Percentiles rank a stretch among this genome's conserved stretches.
Conservation (phyloP, 2,113 vertebrate species). For the Calyptommatus sinebrachiatus region DNA sequence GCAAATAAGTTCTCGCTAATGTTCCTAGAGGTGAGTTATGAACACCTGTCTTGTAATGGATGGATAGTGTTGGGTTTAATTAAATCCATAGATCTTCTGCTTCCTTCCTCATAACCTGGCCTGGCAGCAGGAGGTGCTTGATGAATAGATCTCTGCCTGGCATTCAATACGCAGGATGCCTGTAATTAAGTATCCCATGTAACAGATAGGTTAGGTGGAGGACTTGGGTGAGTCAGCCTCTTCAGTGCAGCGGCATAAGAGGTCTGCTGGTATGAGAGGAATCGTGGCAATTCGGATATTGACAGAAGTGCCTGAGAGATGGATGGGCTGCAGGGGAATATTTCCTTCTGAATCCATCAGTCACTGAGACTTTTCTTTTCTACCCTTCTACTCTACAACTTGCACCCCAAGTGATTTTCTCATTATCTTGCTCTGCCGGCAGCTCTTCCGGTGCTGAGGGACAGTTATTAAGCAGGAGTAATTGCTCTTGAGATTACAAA, state of each 20-base stretch:
- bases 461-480: not conserved
- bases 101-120: conserved; percentile 40
- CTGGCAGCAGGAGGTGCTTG: conserved; percentile 38
- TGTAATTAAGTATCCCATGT: conserved; percentile 20
- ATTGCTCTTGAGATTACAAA: not conserved
- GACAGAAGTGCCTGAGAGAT: not conserved
- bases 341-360: fast-evolving
- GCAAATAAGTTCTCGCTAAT: conserved; percentile 6
- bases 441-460: not conserved
- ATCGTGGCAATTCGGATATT: conserved; percentile 4
- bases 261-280: not conserved
- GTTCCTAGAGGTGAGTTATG: conserved; percentile 27
- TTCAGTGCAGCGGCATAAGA: not conserved
- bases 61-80: conserved; percentile 55
- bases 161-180: fast-evolving
- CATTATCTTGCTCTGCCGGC: not conserved
- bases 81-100: conserved; percentile 66
- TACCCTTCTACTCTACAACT: not conserved
- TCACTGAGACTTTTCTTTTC: not conserved
- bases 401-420: fast-evolving
- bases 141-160: conserved; percentile 48
- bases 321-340: not conserved
- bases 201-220: conserved; percentile 8
- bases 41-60: conserved; percentile 44
- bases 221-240: not conserved